Evolutionary conservation across 2,888 invertebrate species (phyloP), one percentile per base, ranked within the genome.

Genomic region (Euproctis similis): DNA sequence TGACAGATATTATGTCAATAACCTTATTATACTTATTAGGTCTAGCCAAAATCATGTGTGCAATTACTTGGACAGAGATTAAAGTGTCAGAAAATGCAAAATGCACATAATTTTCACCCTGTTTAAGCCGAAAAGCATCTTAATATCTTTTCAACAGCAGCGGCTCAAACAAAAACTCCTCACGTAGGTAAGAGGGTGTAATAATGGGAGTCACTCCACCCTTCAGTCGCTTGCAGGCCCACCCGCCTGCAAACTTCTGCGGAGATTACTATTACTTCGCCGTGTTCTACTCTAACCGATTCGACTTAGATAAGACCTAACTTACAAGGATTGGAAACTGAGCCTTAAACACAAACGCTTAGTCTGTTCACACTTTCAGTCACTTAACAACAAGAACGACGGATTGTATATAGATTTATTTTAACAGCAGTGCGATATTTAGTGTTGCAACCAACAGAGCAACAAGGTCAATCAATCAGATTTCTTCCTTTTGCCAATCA

Each of bases 101-200:
- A n/a, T n/a, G n/a, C n/a, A n/a, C n/a, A n/a, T n/a, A n/a, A n/a
- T n/a, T n/a, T n/a, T n/a, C n/a, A n/a, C n/a, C n/a, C n/a, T n/a
- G n/a, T n/a, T n/a, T n/a, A n/a, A n/a, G n/a, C n/a, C n/a, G n/a
- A n/a, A n/a, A 53, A 74, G 72, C 71, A 61, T 75, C 80, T 80
- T 80, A 81, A 81, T n/a, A n/a, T 80, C 74, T 80, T 65, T 61
- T 66, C 73, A 75, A 75, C 75, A 70, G 72, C 64, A 67, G n/a
- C 55, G 57, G 65, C 65, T 76, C 61, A 55, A 56, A 64, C 59
- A 59, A 71, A 69, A 70, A 69, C 70, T 70, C 69, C 76, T 73
- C 72, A 67, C 74, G 70, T 77, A 76, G 80, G 77, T 76, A 80
- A 80, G 75, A 77, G 77, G 76, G 81, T 78, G 80, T 78, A 77